Conservation (phyloP, 2,113 vertebrate genomes). For the Etheostoma spectabile region DNA sequence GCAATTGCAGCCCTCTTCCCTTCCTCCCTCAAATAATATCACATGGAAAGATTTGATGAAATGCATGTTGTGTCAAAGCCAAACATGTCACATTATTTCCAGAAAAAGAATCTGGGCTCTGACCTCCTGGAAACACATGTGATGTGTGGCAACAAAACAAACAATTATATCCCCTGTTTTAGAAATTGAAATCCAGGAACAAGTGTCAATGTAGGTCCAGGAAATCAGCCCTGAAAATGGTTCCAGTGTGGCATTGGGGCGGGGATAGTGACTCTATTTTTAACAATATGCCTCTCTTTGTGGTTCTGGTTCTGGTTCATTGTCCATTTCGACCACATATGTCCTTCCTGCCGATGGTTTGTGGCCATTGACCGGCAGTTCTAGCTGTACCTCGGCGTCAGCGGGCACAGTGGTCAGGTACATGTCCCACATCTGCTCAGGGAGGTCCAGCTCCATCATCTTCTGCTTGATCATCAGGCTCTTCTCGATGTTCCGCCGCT, state of each 20-base stretch:
- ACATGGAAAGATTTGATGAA: slow-evolving; percentile 35
- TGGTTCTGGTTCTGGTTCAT: slow-evolving; percentile 41
- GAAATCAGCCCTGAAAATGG: not conserved
- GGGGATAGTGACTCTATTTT: not conserved
- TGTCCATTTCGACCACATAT: slow-evolving; percentile 51
- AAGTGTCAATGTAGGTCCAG: not conserved
- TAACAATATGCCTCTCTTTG: slow-evolving; percentile 78
- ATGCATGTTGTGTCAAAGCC: slow-evolving; percentile 37
- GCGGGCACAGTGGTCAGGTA: slow-evolving; percentile 81
- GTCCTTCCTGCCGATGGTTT: slow-evolving; percentile 58
- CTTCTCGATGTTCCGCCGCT: slow-evolving; percentile 86
- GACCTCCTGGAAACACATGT: slow-evolving; percentile 1
- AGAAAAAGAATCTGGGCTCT: not conserved
- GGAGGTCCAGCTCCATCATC: slow-evolving; percentile 78
- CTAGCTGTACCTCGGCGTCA: slow-evolving; percentile 67
- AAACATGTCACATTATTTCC: slow-evolving; percentile 24
- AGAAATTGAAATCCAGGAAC: slow-evolving; percentile 40
- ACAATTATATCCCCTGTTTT: slow-evolving; percentile 34
- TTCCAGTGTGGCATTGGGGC: slow-evolving; percentile 18
- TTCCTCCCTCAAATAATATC: slow-evolving; percentile 15
- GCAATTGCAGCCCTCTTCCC: not conserved
- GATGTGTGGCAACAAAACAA: slow-evolving; percentile 12
- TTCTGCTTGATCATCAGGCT: slow-evolving; percentile 85
- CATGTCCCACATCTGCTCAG: slow-evolving; percentile 86
- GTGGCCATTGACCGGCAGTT: slow-evolving; percentile 72